These are phyloP conservation scores for Platichthys stellatus DNA, from an alignment of 2,113 vertebrate genomes.

Conservation along the genomic window DNA sequence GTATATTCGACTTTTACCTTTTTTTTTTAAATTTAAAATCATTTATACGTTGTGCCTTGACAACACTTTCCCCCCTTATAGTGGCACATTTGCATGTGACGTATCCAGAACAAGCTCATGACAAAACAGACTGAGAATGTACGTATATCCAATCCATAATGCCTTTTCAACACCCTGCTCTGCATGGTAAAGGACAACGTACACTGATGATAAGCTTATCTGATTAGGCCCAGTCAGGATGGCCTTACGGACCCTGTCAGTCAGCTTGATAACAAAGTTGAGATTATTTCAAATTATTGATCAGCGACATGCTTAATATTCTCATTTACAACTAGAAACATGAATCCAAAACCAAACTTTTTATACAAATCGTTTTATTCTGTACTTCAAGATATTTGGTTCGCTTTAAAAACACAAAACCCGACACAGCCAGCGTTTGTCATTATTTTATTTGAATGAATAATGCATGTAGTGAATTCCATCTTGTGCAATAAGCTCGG, in stretches of 20 bases:
- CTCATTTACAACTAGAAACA: not conserved
- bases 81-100: not conserved
- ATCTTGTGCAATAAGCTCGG: no score
- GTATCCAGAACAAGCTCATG: not conserved
- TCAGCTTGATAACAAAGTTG: not conserved
- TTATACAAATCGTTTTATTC: not conserved
- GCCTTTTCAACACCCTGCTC: conserved; percentile 8
- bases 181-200: conserved; percentile 5
- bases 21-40: not conserved
- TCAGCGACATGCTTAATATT: no score
- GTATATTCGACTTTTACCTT: not conserved
- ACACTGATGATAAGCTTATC: conserved; percentile 38
- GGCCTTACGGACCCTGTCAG: not conserved
- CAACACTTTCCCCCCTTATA: no score
- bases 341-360: not conserved
- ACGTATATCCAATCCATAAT: not conserved
- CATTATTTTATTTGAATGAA: no score
- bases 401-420: no score
- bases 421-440: no score
- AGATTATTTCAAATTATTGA: not conserved
- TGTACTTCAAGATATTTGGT: not conserved
- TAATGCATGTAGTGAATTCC: no score
- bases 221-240: conserved; percentile 19
- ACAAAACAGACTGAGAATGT: not conserved
- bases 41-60: no score